A percentile compares a stretch with the other conserved stretches of the same genome.
These are phyloP conservation scores for Prunella strophiata DNA, from an alignment of 2,797 vertebrate species.

Conservation along the genomic window DNA sequence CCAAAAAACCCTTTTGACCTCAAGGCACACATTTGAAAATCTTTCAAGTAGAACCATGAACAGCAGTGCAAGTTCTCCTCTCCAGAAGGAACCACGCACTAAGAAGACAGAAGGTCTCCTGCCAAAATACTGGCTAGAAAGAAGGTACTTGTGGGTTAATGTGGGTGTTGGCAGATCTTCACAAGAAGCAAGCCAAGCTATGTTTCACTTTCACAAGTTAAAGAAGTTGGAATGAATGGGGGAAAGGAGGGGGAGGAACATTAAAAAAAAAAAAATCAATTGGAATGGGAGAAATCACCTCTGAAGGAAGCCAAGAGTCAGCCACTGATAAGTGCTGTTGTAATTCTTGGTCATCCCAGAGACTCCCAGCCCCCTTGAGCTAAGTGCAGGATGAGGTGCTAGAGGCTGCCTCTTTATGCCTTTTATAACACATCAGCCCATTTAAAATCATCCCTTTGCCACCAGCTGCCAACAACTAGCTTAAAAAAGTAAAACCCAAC, in stretches of 20 bases:
- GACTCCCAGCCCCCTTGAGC: not conserved
- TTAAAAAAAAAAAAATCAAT: not conserved
- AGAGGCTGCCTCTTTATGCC: not conserved
- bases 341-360: not conserved
- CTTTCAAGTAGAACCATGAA: not conserved
- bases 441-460: not conserved
- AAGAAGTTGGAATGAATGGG: not conserved
- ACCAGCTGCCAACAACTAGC: not conserved
- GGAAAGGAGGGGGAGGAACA: not conserved
- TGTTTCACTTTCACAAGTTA: slow-evolving; percentile 29
- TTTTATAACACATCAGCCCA: not conserved
- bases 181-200: not conserved
- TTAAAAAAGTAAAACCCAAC: not conserved
- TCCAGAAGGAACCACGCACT: not conserved
- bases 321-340: not conserved
- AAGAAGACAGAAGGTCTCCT: not conserved
- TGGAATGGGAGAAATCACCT: not conserved
- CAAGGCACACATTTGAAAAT: not conserved
- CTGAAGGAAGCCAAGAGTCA: not conserved
- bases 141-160: slow-evolving; percentile 23
- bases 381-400: not conserved
- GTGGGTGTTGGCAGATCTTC: slow-evolving; percentile 16
- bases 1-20: not conserved
- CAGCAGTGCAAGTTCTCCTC: not conserved
- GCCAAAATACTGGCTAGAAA: slow-evolving; percentile 2